These are phyloP conservation scores for Anser cygnoides DNA, from an alignment of 2,113 vertebrate genomes.

Conservation along the genomic window DNA sequence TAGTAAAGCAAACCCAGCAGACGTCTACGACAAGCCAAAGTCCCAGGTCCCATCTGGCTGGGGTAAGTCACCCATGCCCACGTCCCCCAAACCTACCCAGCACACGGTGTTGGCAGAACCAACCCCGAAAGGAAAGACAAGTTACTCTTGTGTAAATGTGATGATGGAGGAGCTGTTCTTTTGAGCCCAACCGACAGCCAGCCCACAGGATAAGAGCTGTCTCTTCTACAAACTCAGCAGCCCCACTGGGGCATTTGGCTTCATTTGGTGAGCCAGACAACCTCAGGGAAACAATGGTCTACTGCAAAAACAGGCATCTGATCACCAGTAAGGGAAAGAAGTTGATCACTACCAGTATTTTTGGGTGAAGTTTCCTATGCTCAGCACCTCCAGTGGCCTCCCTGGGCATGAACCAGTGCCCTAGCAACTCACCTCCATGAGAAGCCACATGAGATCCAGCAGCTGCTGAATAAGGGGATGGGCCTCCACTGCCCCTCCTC, in stretches of 20 bases:
- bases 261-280: background rate
- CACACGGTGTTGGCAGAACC: background rate
- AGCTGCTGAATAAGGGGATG: slow-evolving; percentile 91
- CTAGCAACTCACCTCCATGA: slow-evolving; percentile 90
- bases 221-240: background rate
- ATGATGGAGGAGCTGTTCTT: background rate
- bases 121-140: background rate
- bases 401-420: background rate
- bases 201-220: background rate
- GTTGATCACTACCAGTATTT: background rate
- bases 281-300: background rate
- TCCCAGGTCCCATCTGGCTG: background rate
- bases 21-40: background rate
- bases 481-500: slow-evolving; percentile 83
- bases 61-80: background rate
- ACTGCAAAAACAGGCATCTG: background rate
- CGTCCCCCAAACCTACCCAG: background rate
- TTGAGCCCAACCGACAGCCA: background rate
- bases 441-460: slow-evolving; percentile 95
- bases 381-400: background rate
- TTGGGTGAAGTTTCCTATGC: background rate
- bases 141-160: background rate
- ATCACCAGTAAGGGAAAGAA: background rate
- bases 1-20: background rate
- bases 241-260: background rate